These are phyloP conservation scores for Trididemnum clinides DNA, from an alignment of 23 tunicate species.

Conservation along the genomic window DNA sequence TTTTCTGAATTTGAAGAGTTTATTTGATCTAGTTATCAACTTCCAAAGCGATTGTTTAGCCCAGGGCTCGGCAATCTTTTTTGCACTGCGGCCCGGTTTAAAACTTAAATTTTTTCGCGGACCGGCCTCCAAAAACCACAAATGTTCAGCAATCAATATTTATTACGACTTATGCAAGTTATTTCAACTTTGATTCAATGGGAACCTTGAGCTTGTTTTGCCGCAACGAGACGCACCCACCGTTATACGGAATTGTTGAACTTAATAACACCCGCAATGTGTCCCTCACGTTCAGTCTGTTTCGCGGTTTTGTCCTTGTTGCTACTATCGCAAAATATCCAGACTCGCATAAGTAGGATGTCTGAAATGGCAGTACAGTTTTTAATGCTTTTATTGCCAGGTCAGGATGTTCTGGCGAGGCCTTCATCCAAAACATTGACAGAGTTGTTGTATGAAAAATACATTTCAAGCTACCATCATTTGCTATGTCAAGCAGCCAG, in stretches of 20 bases:
- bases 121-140: no score
- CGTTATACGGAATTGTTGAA: conserved; percentile 17
- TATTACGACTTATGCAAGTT: no score
- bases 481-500: conserved; percentile 51
- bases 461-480: conserved; percentile 50
- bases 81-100: no score
- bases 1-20: no score
- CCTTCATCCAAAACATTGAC: conserved; percentile 54
- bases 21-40: no score
- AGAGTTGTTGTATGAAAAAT: conserved; percentile 42
- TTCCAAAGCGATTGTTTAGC: no score
- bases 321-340: conserved; percentile 61
- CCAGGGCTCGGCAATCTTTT: no score
- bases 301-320: conserved; percentile 50
- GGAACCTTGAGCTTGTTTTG: no score
- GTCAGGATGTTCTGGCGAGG: conserved; percentile 49
- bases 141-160: no score
- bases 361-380: conserved; percentile 54
- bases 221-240: conserved; percentile 49
- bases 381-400: conserved; percentile 50
- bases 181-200: no score
- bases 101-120: no score
- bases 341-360: conserved; percentile 55
- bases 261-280: conserved; percentile 44
- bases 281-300: conserved; percentile 39